Conservation (phyloP, 1,140 invertebrate species). For the Potamilus streckersoni region DNA sequence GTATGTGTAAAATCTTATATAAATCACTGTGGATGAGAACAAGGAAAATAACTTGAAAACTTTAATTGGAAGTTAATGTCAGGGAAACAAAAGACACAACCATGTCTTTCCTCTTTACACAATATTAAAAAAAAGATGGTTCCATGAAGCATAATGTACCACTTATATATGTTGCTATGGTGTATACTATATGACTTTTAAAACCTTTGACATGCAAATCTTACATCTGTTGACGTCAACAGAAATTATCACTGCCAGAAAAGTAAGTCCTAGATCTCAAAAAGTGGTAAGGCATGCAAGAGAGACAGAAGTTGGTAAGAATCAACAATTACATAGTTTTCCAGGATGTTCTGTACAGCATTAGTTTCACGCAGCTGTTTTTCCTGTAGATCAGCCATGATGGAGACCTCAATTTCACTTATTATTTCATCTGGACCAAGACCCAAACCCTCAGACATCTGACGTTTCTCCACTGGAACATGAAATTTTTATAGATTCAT, state of each 20-base stretch:
- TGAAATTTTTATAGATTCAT: not conserved
- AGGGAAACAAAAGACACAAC: too few species aligned
- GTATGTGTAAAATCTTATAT: too few species aligned
- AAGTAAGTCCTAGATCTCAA: not conserved
- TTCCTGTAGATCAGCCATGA: conserved; percentile 55
- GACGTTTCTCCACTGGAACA: conserved; percentile 44
- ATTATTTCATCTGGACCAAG: conserved; percentile 26
- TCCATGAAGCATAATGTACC: not conserved
- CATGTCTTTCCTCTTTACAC: too few species aligned
- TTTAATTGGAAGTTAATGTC: too few species aligned
- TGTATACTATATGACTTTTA: not conserved
- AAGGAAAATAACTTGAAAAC: too few species aligned
- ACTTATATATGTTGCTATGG: not conserved
- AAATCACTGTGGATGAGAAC: too few species aligned
- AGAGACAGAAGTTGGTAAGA: not conserved
- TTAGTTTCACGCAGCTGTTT: conserved; percentile 46
- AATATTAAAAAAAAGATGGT: too few species aligned
- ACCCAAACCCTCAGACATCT: conserved; percentile 20
- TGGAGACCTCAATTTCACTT: conserved; percentile 45
- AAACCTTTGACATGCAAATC: too few species aligned
- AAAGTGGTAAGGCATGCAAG: not conserved
- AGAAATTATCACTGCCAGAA: not conserved
- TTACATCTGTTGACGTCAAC: not conserved
- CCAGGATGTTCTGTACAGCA: conserved; percentile 37
- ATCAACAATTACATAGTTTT: conserved; percentile 39